phyloP scores from a whole-genome alignment of 1,140 invertebrate species.

The Watersipora subatra region DNA sequence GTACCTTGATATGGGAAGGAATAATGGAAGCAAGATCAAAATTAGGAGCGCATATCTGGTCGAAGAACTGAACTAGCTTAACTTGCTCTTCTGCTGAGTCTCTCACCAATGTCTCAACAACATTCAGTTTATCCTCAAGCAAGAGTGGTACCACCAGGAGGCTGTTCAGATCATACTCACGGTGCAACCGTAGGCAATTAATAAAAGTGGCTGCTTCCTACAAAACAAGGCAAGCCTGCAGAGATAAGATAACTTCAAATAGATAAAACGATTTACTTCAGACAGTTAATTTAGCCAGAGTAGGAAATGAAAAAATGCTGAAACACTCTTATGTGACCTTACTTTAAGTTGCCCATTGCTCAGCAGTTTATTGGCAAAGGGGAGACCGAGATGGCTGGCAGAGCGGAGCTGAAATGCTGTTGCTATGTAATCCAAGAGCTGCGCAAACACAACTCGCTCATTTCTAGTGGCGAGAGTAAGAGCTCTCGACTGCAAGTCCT shows the following conservation, averaged over 20 bases:
- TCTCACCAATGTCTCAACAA: background rate
- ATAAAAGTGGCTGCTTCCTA: background rate
- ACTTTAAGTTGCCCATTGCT: background rate
- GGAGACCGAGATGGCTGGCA: background rate
- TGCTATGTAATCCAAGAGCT: background rate
- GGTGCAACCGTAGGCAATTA: background rate
- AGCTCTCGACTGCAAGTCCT: background rate
- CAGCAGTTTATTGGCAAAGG: background rate
- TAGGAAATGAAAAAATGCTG: no score
- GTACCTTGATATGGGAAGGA: no score
- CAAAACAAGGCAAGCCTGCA: no score
- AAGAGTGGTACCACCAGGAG: background rate
- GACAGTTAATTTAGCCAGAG: no score
- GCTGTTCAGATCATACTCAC: background rate
- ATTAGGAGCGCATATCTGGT: background rate
- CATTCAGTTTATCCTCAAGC: background rate
- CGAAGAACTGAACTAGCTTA: background rate
- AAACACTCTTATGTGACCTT: no score
- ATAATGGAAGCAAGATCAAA: background rate
- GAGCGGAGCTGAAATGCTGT: background rate
- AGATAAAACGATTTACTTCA: no score
- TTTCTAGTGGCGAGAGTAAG: background rate
- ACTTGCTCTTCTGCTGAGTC: background rate
- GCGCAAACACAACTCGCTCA: background rate
- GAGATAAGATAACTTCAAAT: no score